Evolutionary conservation across 2,888 invertebrate species (phyloP), one percentile per base, ranked within the genome.

Genomic region (Crepidodera aurea): DNA sequence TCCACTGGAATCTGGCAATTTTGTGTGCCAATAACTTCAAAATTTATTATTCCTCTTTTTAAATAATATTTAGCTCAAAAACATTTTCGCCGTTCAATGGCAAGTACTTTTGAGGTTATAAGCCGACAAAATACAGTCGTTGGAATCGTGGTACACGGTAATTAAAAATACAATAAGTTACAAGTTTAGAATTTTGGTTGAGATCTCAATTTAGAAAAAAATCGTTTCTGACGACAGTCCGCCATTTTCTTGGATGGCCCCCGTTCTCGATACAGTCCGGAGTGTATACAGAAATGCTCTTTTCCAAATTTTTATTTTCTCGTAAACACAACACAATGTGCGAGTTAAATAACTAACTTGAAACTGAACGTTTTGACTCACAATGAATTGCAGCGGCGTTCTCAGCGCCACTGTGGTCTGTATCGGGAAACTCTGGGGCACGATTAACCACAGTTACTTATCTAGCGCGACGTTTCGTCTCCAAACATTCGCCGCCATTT

Each of bases 231-330:
- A 16, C 27, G 13, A 42, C 7, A 51, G 34, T 19, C 51, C 16
- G 16, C 6, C 10, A 16, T 5, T 2, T 32, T 15, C 2, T 32
- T 42, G 16, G 54, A 19, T 25, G 29, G 46, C 40, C 56, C 64
- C 46, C 55, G 54, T 59, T 53, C 60, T 66, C 53, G 54, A 63
- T 65, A 70, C 69, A 76, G 78, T 84, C 88, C 90, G 91, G 91
- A 90, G 91, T 91, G 90, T 89, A 89, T 90, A 89, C 88, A 87
- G 88, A 90, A 89, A 90, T 90, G 91, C 91, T 90, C 91, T 91
- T 91, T 91, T 91, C 91, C 91, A 84, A 85, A 82, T 82, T 82
- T 82, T 69, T 63, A 84, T 44, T 87, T 89, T 90, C 89, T 88
- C 88, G 86, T 88, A 90, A 90, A 90, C 91, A 91, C 91, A 91